These are phyloP conservation scores for Varecia variegata DNA, from an alignment of 2,797 vertebrate species.

Conservation along the genomic window DNA sequence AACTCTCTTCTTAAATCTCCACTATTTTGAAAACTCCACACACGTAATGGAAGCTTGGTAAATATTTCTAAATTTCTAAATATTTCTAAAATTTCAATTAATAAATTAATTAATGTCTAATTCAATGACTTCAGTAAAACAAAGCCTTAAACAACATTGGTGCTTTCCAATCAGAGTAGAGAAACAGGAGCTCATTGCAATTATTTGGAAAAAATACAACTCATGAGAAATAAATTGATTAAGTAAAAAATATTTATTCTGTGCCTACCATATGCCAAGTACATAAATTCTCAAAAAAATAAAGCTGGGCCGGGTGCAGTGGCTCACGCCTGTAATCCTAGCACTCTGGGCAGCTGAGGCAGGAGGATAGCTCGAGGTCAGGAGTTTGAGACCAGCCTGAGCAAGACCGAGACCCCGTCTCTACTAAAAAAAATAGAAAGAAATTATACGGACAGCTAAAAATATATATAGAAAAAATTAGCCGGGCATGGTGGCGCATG, in stretches of 20 bases:
- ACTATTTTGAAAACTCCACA: not conserved
- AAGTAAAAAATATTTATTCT: slow-evolving; percentile 14
- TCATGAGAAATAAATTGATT: not conserved
- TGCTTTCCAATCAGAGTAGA: not conserved
- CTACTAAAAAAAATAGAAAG: too few species aligned
- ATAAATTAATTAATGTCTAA: not conserved
- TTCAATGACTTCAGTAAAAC: not conserved
- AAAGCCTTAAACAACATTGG: not conserved
- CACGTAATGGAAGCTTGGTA: not conserved
- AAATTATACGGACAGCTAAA: too few species aligned
- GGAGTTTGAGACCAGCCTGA: too few species aligned
- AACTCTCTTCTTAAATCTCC: not conserved
- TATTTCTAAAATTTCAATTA: slow-evolving; percentile 15
- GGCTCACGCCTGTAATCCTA: too few species aligned
- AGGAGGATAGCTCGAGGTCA: too few species aligned
- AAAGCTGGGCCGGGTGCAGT: not conserved
- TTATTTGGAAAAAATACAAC: not conserved
- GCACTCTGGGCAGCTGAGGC: too few species aligned
- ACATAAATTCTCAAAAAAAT: not conserved
- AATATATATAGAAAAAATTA: too few species aligned
- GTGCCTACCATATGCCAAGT: not conserved
- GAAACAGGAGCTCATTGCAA: not conserved
- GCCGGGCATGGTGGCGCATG: too few species aligned
- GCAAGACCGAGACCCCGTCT: too few species aligned
- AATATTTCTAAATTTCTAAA: not conserved